A percentile compares a stretch with the other conserved stretches of the same genome.
Conservation (phyloP, 2,113 vertebrate genomes). For the Oreocharis arfaki region DNA sequence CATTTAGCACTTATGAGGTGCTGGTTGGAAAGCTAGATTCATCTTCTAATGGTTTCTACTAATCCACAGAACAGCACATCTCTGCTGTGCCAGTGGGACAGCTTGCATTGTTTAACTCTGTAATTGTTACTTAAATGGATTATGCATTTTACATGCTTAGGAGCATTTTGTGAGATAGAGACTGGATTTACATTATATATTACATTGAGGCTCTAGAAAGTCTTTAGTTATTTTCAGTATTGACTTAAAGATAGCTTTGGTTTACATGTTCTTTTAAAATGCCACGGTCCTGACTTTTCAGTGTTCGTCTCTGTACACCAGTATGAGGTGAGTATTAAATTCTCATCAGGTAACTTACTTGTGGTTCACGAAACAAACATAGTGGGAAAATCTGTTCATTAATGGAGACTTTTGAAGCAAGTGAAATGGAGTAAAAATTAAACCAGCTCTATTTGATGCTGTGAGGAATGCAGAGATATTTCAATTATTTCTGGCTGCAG, state of each 20-base stretch:
- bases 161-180: constrained; percentile 59
- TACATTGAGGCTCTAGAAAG: background rate
- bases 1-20: background rate
- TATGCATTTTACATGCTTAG: constrained; percentile 56
- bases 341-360: background rate
- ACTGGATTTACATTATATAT: constrained; percentile 34
- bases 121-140: constrained; percentile 76
- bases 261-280: background rate
- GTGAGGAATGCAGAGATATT: background rate
- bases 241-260: background rate
- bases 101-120: constrained; percentile 70
- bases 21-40: constrained; percentile 40
- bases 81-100: constrained; percentile 63
- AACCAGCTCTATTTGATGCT: background rate
- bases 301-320: background rate
- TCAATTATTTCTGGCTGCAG: background rate
- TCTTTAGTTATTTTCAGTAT: constrained; percentile 35
- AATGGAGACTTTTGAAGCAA: background rate
- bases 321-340: background rate
- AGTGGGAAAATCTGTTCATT: background rate
- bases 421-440: background rate
- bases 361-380: background rate
- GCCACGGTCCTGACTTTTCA: background rate
- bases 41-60: constrained; percentile 63
- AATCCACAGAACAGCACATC: constrained; percentile 8